Evolutionary conservation across 2,888 invertebrate species (phyloP).

Genomic region (Oxystoma pomonae): DNA sequence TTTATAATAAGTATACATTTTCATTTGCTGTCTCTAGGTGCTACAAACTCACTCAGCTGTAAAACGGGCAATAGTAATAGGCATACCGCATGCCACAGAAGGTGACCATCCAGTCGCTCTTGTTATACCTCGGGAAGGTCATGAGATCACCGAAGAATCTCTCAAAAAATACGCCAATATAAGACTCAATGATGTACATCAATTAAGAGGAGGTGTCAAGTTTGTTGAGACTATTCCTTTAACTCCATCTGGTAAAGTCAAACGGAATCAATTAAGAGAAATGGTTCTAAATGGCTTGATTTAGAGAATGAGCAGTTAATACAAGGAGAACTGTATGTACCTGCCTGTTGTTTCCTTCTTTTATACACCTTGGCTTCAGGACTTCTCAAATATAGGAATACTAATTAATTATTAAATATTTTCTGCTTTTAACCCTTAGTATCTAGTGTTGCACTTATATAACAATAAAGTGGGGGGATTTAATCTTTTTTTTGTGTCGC

Average conservation of each 20-base stretch:
- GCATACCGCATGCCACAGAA: slow-evolving; percentile 39
- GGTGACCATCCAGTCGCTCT: slow-evolving; percentile 40
- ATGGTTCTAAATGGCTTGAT: slow-evolving; percentile 28
- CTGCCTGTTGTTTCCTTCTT: no score
- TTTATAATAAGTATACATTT: no score
- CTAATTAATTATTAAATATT: no score
- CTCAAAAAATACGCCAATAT: slow-evolving; percentile 35
- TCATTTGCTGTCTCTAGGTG: slow-evolving; percentile 26
- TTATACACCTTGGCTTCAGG: no score
- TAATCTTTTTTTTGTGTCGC: no score
- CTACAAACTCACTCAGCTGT: slow-evolving; percentile 40
- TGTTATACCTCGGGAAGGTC: slow-evolving; percentile 21
- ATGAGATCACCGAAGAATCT: slow-evolving; percentile 29
- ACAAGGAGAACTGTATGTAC: no score
- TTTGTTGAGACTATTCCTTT: slow-evolving; percentile 35
- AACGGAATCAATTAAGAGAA: slow-evolving; percentile 27
- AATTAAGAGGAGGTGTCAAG: slow-evolving; percentile 40
- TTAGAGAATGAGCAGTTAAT: background rate
- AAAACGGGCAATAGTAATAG: slow-evolving; percentile 34
- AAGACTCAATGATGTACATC: slow-evolving; percentile 37
- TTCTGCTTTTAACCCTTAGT: no score
- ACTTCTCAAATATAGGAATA: no score
- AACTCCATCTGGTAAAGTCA: slow-evolving; percentile 42
- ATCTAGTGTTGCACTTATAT: no score
- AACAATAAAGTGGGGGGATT: no score